A percentile compares a stretch with the other conserved stretches of the same genome.
Evolutionary conservation across 2,797 vertebrate genomes (phyloP).

Genomic region (Myripristis jacobus): DNA sequence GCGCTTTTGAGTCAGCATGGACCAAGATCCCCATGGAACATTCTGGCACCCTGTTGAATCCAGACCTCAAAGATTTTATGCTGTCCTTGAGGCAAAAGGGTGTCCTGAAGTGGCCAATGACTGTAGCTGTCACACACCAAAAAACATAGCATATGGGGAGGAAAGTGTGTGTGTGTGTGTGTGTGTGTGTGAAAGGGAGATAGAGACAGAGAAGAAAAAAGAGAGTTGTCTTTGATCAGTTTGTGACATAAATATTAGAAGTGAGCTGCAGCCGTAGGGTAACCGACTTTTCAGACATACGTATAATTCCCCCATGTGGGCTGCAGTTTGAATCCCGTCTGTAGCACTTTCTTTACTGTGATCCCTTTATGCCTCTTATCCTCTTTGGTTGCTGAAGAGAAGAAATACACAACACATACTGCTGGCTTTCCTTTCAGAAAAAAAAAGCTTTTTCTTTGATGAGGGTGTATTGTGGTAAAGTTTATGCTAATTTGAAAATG

Average conservation of each 20-base stretch:
- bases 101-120: conserved; percentile 1
- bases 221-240: conserved; percentile 62
- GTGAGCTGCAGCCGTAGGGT: conserved; percentile 49
- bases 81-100: no score
- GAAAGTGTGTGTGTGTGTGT: conserved; percentile 6
- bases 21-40: no score
- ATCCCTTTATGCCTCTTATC: conserved; percentile 67
- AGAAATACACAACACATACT: conserved; percentile 35
- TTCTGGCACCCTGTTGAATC: no score
- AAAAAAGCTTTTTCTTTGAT: conserved; percentile 52
- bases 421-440: conserved; percentile 43
- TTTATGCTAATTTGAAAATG: conserved; percentile 70
- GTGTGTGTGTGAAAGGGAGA: conserved; percentile 26
- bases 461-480: conserved; percentile 57
- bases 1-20: no score
- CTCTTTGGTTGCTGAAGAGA: conserved; percentile 49
- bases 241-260: conserved; percentile 68
- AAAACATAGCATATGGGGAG: conserved; percentile 19
- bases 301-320: conserved; percentile 62
- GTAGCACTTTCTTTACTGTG: conserved; percentile 57
- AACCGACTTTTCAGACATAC: conserved; percentile 54
- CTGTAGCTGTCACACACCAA: conserved; percentile 12
- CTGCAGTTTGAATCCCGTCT: conserved; percentile 65
- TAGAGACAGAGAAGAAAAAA: conserved; percentile 10
- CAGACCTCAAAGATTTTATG: no score